These are phyloP conservation scores for Chunga burmeisteri DNA, from an alignment of 2,113 vertebrate species.

Conservation along the genomic window DNA sequence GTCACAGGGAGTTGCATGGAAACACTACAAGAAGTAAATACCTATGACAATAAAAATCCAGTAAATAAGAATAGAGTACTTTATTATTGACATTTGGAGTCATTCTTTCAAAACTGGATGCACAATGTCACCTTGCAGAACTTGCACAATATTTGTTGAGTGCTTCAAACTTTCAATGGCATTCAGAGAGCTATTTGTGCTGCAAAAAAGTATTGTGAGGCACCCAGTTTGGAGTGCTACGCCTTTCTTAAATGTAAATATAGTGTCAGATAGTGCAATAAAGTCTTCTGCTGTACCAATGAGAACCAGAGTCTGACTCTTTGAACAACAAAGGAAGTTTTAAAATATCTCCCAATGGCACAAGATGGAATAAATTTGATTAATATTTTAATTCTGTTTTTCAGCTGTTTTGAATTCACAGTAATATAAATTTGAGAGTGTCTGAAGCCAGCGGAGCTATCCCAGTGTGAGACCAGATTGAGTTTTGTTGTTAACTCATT, in stretches of 20 bases:
- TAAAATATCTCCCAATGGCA: neutral
- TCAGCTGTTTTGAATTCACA: neutral
- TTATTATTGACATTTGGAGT: neutral
- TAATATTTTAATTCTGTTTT: constrained; percentile 8
- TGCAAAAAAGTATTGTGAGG: neutral
- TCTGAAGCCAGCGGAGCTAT: neutral
- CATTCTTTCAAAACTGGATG: neutral
- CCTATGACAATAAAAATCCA: neutral
- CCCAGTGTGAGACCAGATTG: neutral
- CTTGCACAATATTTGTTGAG: neutral
- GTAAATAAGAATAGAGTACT: neutral
- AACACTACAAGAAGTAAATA: neutral
- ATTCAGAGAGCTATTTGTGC: neutral
- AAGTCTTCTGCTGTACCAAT: neutral
- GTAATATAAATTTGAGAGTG: neutral
- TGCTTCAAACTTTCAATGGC: neutral
- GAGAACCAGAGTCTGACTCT: neutral
- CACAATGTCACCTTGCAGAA: neutral
- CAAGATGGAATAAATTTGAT: neutral
- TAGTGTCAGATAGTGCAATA: neutral
- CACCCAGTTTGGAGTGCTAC: neutral
- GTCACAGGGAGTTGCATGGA: neutral
- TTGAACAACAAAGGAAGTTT: neutral
- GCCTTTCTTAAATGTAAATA: neutral
- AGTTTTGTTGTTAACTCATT: neutral